These are phyloP conservation scores for Drosophila tropicalis DNA, from an alignment of 1,140 invertebrate species.

Conservation along the genomic window DNA sequence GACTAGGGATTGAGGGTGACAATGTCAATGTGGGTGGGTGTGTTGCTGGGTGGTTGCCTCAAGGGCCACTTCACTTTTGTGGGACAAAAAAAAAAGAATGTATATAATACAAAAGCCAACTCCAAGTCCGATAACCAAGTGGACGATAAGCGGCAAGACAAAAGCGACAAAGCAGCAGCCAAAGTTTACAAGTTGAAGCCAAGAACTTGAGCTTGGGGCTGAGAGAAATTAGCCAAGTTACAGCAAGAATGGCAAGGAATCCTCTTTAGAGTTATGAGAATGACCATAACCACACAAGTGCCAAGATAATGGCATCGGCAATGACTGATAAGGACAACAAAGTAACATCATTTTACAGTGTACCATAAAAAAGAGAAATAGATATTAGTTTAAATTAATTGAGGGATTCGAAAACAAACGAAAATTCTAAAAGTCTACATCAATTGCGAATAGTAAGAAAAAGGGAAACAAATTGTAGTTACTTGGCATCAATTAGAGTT, in stretches of 20 bases:
- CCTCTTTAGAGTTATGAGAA: conserved; percentile 57
- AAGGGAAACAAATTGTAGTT: no score
- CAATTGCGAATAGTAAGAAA: no score
- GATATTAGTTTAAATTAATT: not conserved
- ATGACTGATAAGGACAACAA: conserved; percentile 35
- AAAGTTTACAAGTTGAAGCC: conserved; percentile 40
- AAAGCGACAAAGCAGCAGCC: conserved; percentile 29
- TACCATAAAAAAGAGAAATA: not conserved
- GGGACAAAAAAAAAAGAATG: conserved; percentile 25
- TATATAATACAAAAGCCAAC: conserved; percentile 40
- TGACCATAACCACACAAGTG: conserved; percentile 44
- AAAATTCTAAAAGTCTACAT: no score
- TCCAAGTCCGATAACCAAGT: conserved; percentile 50
- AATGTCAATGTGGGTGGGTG: not conserved
- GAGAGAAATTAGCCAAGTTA: conserved; percentile 57
- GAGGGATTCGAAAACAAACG: no score
- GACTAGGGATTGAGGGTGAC: not conserved
- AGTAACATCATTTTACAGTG: not conserved
- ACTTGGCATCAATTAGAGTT: no score
- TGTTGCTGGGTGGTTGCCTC: conserved; percentile 34
- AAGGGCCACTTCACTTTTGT: conserved; percentile 48
- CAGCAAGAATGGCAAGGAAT: conserved; percentile 22
- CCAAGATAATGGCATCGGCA: conserved; percentile 31
- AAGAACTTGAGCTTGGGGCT: conserved; percentile 32
- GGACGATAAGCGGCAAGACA: conserved; percentile 54